Conservation (phyloP, 2,797 vertebrate genomes). For the Picus viridis region DNA sequence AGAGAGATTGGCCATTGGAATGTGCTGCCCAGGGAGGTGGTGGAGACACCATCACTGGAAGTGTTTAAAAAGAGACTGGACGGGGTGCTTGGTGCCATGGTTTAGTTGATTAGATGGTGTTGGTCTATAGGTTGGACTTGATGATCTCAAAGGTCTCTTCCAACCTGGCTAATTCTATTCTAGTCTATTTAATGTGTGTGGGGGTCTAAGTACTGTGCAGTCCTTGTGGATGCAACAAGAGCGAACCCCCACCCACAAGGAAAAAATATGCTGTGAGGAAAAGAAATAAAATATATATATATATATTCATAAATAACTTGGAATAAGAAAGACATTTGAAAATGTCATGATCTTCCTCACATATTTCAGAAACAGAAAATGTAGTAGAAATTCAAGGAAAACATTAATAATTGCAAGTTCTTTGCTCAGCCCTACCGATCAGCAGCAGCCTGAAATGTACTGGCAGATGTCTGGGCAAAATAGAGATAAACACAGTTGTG, state of each 20-base stretch:
- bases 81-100: too few species aligned
- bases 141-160: too few species aligned
- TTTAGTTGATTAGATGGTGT: too few species aligned
- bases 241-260: conserved; percentile 48
- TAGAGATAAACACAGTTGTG: conserved; percentile 44
- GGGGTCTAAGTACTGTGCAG: conserved; percentile 15
- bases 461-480: conserved; percentile 62
- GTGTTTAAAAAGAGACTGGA: too few species aligned
- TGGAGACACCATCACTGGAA: too few species aligned
- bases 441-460: conserved; percentile 37
- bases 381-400: conserved; percentile 49
- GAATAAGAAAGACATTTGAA: conserved; percentile 59
- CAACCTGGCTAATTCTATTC: too few species aligned
- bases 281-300: too few species aligned
- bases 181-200: too few species aligned
- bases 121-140: too few species aligned
- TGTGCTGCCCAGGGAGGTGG: too few species aligned
- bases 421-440: conserved; percentile 45
- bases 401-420: conserved; percentile 62
- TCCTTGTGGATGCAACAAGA: conserved; percentile 32
- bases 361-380: conserved; percentile 54
- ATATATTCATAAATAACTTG: conserved; percentile 36
- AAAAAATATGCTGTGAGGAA: conserved; percentile 3
- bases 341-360: conserved; percentile 59
- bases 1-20: too few species aligned